A percentile compares a stretch with the other conserved stretches of the same genome.
phyloP scores from a whole-genome alignment of 2,113 vertebrate species.

The Ictalurus punctatus region DNA sequence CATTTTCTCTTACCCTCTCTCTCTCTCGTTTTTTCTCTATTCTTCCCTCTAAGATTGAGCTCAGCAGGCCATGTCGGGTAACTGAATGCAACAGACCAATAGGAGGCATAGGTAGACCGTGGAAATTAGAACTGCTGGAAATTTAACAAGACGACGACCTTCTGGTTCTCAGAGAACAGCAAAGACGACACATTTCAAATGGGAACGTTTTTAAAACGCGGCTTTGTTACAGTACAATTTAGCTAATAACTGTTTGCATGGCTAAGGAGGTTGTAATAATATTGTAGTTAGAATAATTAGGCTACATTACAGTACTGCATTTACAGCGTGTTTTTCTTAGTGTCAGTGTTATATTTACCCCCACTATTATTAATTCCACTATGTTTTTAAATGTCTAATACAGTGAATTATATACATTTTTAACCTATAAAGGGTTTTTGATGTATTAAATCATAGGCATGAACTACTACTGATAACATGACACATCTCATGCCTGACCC shows the following conservation, averaged over 20 bases:
- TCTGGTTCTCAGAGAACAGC: conserved; percentile 37
- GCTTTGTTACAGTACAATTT: not conserved
- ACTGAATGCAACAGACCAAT: conserved; percentile 79
- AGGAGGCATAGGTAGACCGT: conserved; percentile 87
- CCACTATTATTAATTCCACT: not conserved
- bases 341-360: not conserved
- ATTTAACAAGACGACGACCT: conserved; percentile 53
- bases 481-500: not conserved
- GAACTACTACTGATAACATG: too few relatives aligned
- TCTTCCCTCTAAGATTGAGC: conserved; percentile 62
- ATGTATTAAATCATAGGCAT: not conserved
- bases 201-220: not conserved
- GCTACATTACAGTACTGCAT: not conserved
- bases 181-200: not conserved
- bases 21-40: conserved; percentile 61
- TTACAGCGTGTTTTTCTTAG: not conserved
- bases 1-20: conserved; percentile 55
- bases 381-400: not conserved
- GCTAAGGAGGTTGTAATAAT: not conserved
- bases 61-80: conserved; percentile 56
- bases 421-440: not conserved
- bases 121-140: conserved; percentile 62
- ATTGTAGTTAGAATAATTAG: not conserved
- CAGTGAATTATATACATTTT: not conserved
- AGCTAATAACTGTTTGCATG: not conserved